Percentiles rank a stretch among this genome's conserved stretches.
Evolutionary conservation across 35 echinoderm and acorn worm species (phyloP).

Genomic region (Apostichopus japonicus): DNA sequence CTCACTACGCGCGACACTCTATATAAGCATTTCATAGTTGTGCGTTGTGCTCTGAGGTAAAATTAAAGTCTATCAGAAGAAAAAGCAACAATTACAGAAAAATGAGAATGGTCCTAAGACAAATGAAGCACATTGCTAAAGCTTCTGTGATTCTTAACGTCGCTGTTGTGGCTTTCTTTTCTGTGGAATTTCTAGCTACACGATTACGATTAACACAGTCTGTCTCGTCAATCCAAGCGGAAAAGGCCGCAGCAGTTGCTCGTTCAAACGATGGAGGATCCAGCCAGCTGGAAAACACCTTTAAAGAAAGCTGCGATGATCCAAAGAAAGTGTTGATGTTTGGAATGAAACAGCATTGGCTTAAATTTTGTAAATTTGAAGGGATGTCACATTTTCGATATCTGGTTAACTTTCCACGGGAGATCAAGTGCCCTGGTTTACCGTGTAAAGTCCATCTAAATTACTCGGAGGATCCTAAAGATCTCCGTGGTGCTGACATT

Average conservation of each 20-base stretch:
- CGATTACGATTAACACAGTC: background rate
- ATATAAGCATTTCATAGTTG: too few relatives aligned
- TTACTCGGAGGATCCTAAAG: conserved; percentile 20
- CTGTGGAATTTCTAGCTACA: background rate
- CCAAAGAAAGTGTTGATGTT: conserved; percentile 37
- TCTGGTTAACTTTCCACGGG: conserved; percentile 34
- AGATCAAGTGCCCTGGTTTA: conserved; percentile 15
- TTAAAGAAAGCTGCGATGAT: background rate
- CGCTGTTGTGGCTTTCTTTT: conserved; percentile 11
- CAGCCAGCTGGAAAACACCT: background rate
- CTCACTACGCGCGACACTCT: too few relatives aligned
- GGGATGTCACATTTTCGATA: conserved; percentile 30
- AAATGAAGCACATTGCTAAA: conserved; percentile 42
- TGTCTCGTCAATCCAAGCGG: background rate
- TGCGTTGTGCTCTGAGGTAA: too few relatives aligned
- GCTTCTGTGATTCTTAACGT: conserved; percentile 31
- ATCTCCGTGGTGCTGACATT: conserved; percentile 3
- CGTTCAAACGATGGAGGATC: background rate
- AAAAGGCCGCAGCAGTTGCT: background rate
- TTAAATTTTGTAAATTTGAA: conserved; percentile 26
- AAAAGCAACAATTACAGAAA: too few relatives aligned
- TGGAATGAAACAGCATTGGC: conserved; percentile 50
- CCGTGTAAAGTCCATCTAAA: conserved; percentile 6
- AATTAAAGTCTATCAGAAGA: too few relatives aligned
- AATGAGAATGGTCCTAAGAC: conserved; percentile 6